A percentile compares a stretch with the other conserved stretches of the same genome.
These are phyloP conservation scores for Spialia ferax DNA, from an alignment of 2,888 invertebrate genomes.

Conservation along the genomic window DNA sequence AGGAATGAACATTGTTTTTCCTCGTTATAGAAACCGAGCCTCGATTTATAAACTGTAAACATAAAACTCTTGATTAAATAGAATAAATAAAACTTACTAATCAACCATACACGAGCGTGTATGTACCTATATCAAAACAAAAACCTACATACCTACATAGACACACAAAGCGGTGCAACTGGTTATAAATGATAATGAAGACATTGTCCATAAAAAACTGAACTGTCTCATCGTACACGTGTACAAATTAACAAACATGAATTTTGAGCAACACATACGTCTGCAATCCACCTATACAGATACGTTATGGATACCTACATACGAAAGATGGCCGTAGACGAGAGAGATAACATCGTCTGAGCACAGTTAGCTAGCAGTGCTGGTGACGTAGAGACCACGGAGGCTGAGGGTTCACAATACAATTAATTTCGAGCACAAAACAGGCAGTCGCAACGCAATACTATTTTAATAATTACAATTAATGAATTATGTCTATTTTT, in stretches of 20 bases:
- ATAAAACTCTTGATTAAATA: background rate
- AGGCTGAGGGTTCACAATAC: background rate
- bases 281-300: too few relatives aligned
- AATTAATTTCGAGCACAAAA: conserved; percentile 2
- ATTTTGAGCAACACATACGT: conserved; percentile 35
- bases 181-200: conserved; percentile 18
- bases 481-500: too few relatives aligned
- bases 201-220: conserved; percentile 27
- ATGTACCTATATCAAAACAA: background rate
- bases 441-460: background rate
- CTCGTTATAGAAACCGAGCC: background rate
- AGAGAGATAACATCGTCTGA: conserved; percentile 18
- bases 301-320: conserved; percentile 17
- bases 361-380: conserved; percentile 7
- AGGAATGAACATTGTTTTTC: background rate
- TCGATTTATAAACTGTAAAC: background rate
- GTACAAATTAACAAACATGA: conserved; percentile 33
- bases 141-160: background rate
- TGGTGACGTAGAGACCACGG: conserved; percentile 7
- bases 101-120: too few relatives aligned
- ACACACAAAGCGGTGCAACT: conserved; percentile 5
- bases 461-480: too few relatives aligned
- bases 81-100: too few relatives aligned
- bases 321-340: too few relatives aligned
- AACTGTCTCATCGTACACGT: conserved; percentile 36